These are phyloP conservation scores for Sycophaga agraensis DNA, from an alignment of 1,140 invertebrate species.

Conservation along the genomic window DNA sequence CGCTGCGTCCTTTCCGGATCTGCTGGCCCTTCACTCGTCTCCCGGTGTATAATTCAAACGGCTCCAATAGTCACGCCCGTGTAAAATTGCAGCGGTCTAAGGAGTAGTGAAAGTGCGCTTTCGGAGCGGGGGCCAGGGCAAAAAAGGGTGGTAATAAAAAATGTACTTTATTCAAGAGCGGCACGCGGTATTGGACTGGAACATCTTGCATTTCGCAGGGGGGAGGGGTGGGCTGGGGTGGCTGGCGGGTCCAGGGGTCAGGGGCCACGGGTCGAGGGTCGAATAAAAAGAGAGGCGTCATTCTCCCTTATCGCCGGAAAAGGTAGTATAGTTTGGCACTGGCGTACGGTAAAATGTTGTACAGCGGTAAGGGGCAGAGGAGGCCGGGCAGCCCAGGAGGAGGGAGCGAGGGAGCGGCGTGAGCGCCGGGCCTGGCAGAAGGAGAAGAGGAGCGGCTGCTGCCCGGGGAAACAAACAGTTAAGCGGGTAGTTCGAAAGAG, in stretches of 20 bases:
- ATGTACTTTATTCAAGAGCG: background rate
- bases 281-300: background rate
- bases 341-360: slow-evolving; percentile 14
- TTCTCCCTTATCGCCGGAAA: background rate
- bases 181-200: background rate
- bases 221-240: background rate
- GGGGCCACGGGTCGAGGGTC: background rate
- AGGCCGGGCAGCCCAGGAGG: background rate
- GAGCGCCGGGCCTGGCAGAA: background rate
- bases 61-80: too few relatives aligned
- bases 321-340: slow-evolving; percentile 8
- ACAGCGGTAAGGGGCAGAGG: background rate
- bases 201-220: background rate
- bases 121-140: too few relatives aligned
- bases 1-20: too few relatives aligned
- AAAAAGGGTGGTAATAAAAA: background rate
- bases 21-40: too few relatives aligned
- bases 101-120: background rate
- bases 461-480: slow-evolving; percentile 21
- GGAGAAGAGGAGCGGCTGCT: background rate
- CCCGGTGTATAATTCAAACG: slow-evolving; percentile 5
- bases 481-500: slow-evolving; percentile 19
- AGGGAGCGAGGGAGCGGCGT: background rate
- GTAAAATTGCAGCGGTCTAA: background rate
- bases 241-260: too few relatives aligned